Percentiles rank a stretch among this genome's conserved stretches.
Evolutionary conservation across 2,113 vertebrate genomes (phyloP).

Genomic region (Calidris pygmaea): DNA sequence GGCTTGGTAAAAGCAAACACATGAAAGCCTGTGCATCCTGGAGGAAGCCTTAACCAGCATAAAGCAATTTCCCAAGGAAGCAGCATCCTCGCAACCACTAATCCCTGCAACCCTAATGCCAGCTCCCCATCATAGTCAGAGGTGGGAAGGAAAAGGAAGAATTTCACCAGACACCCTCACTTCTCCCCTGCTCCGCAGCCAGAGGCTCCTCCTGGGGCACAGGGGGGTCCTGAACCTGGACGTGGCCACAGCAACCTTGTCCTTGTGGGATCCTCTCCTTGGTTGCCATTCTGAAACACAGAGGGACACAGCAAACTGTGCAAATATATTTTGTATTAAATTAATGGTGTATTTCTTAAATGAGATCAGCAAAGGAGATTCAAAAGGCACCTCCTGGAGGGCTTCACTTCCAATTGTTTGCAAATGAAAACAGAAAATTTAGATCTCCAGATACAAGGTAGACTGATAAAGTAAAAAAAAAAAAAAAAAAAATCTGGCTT

Average conservation of each 20-base stretch:
- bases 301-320: neutral
- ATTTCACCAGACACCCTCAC: neutral
- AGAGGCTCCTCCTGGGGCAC: neutral
- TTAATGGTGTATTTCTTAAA: neutral
- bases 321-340: neutral
- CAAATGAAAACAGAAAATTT: neutral
- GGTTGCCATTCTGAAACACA: neutral
- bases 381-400: neutral
- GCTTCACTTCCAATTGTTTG: neutral
- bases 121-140: neutral
- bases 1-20: neutral
- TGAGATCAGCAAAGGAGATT: neutral
- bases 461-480: neutral
- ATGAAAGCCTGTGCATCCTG: neutral
- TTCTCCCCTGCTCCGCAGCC: neutral
- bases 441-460: neutral
- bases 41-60: neutral
- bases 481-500: neutral
- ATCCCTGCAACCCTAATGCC: neutral
- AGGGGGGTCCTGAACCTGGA: neutral
- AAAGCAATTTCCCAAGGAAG: neutral
- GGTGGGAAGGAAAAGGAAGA: neutral
- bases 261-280: neutral
- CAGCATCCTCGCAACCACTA: neutral
- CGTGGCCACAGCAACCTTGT: neutral